A percentile compares a stretch with the other conserved stretches of the same genome.
phyloP scores from a whole-genome alignment of 2,113 vertebrate genomes.

The Xenopus borealis region DNA sequence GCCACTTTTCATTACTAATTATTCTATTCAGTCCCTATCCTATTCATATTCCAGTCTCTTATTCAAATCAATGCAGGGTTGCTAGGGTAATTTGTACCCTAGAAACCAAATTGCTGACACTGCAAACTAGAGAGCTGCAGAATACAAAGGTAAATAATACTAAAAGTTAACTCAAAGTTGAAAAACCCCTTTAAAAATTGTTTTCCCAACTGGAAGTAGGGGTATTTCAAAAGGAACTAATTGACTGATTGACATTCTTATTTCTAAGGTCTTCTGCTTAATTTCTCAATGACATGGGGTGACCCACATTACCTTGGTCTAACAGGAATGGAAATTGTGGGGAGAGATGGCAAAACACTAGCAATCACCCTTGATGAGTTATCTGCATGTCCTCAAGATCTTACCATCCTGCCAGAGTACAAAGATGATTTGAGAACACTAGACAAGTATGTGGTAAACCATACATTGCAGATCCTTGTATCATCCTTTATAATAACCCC shows the following conservation, averaged over 20 bases:
- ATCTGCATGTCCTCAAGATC: slow-evolving; percentile 78
- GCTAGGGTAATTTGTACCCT: too few relatives aligned
- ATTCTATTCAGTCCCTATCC: too few relatives aligned
- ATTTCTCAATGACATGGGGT: slow-evolving; percentile 85
- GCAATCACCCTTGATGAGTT: slow-evolving; percentile 73
- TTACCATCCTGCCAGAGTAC: slow-evolving; percentile 84
- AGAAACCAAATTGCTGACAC: too few relatives aligned
- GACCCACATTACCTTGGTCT: slow-evolving; percentile 87
- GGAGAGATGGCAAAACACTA: slow-evolving; percentile 76
- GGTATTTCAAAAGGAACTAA: neutral
- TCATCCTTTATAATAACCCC: too few relatives aligned
- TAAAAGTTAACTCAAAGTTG: too few relatives aligned
- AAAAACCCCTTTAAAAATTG: too few relatives aligned
- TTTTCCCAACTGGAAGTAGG: too few relatives aligned
- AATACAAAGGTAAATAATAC: too few relatives aligned
- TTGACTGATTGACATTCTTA: neutral
- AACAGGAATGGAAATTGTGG: slow-evolving; percentile 89
- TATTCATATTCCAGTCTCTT: too few relatives aligned
- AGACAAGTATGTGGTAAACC: slow-evolving; percentile 76
- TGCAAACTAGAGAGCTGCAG: too few relatives aligned
- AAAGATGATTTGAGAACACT: slow-evolving; percentile 77
- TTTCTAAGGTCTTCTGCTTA: slow-evolving; percentile 77
- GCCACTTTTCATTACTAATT: too few relatives aligned
- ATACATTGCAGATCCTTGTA: neutral
- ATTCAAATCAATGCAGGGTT: too few relatives aligned